Conservation (phyloP, 2,797 vertebrate genomes). For the Pantherophis alleghaniensis region DNA sequence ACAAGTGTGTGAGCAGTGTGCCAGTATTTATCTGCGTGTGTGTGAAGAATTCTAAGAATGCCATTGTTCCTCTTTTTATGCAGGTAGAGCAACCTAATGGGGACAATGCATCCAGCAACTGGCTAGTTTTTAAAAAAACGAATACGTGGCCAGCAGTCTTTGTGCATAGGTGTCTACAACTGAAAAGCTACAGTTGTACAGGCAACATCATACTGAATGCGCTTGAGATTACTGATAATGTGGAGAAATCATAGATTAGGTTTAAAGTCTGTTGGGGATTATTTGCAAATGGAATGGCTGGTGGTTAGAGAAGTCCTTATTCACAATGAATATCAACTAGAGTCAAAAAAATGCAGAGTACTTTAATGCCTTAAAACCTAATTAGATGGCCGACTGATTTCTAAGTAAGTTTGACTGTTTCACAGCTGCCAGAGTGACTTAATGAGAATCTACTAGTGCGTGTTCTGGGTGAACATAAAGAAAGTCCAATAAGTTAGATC, state of each 20-base stretch:
- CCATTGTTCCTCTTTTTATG: background rate
- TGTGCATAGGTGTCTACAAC: background rate
- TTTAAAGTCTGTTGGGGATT: background rate
- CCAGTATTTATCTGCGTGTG: background rate
- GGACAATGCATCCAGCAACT: background rate
- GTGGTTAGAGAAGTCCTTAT: background rate
- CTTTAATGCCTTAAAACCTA: conserved; percentile 15
- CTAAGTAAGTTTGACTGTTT: conserved; percentile 31
- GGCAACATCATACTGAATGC: background rate
- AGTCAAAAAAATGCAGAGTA: background rate
- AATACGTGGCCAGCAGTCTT: background rate
- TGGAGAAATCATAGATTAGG: background rate
- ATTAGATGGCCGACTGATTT: conserved; percentile 28
- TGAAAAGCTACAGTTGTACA: background rate
- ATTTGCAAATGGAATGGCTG: background rate
- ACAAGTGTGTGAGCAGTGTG: background rate
- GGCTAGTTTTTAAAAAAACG: background rate
- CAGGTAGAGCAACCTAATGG: background rate
- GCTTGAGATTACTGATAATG: background rate
- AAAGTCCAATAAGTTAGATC: conserved; percentile 38
- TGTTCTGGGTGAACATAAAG: conserved; percentile 50
- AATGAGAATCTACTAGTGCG: conserved; percentile 33
- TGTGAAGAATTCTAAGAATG: background rate
- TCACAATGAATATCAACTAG: background rate
- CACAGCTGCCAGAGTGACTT: conserved; percentile 25